A percentile compares a stretch with the other conserved stretches of the same genome.
phyloP scores from a whole-genome alignment of 2,888 invertebrate genomes.

The Argyresthia albistria region DNA sequence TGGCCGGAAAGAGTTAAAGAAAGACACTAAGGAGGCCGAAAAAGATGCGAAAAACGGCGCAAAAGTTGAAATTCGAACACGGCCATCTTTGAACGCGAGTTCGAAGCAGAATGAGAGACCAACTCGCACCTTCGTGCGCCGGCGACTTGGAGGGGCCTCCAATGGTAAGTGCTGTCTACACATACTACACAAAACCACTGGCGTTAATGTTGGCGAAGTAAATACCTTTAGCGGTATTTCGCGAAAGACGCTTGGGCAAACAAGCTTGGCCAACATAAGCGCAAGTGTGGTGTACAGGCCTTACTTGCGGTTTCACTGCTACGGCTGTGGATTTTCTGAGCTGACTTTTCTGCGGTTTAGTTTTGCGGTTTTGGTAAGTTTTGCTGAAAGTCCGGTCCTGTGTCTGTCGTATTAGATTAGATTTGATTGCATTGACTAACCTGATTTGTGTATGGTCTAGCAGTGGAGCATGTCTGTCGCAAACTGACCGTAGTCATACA shows the following conservation, averaged over 20 bases:
- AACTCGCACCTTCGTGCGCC: slow-evolving; percentile 45
- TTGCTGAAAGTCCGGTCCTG: not conserved
- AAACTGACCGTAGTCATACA: no score
- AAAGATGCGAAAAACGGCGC: slow-evolving; percentile 11
- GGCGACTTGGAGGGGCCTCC: slow-evolving; percentile 47
- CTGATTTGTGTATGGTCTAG: no score
- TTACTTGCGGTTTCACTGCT: not conserved
- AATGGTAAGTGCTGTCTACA: slow-evolving; percentile 38
- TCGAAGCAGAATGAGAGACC: slow-evolving; percentile 50
- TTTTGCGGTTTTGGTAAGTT: not conserved
- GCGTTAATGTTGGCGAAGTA: not conserved
- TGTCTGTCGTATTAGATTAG: not conserved
- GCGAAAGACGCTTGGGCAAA: not conserved
- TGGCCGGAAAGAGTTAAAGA: slow-evolving; percentile 3
- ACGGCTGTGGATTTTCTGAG: not conserved
- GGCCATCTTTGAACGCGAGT: slow-evolving; percentile 38
- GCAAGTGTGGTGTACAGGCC: not conserved
- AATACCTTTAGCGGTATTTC: not conserved
- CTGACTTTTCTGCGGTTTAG: not conserved
- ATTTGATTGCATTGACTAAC: not conserved
- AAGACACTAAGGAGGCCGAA: slow-evolving; percentile 9
- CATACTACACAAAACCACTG: not conserved
- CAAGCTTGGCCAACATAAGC: no score
- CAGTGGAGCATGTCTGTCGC: no score
- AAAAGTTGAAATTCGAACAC: slow-evolving; percentile 24